Base-by-base conservation (phyloP, 2,888 invertebrate species). In the Lepidochitona cinerea region DNA sequence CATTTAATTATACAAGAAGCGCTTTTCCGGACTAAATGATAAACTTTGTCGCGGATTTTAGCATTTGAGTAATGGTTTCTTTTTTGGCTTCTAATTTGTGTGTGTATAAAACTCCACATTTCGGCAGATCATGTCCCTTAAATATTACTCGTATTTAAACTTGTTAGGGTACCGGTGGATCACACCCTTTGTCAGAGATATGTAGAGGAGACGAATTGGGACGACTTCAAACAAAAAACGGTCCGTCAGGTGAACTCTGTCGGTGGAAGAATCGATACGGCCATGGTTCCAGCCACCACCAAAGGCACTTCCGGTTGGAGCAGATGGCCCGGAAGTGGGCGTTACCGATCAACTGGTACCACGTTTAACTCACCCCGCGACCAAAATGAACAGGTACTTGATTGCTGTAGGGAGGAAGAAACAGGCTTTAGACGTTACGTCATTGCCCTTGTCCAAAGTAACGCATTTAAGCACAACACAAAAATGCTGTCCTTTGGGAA, bases 251-350 rank as follows among this genome's bases (percentile, higher is more conserved):
- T 76, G 2, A 54, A 41, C 5, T 68, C 74, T 23, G 73, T 74
- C 36, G 75, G 64, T 36, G 29, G 71, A 1, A 77, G 79, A 14
- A 68, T 59, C 7, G 18, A 67, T 3, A 32, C 77, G 54, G 75
- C 79, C 12, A 70, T 53, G 14, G 68, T 80, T 7, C 77, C 83
- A 0, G 79, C 80, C 37, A 78, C 81, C 2, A 59, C 69, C 18
- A 82, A 82, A 69, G 82, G 82, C 18, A 72, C 76, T 29, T 76
- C 73, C 26, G 81, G 80, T 29, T 81, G 82, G 78, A 79, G 80
- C 0, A 53, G 76, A 14, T 81, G 81, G 81, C 81, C 82, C 1
- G 82, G 82, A 59, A 59, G 59, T 59, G 59, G 59, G 26, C 14
- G 23, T 14, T 4, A 29, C 29, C 59, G 59, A 29, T 14, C 18